Base-by-base conservation (phyloP, 35 echinoderm and acorn worm genomes). In the Holothuria glaberrima region DNA sequence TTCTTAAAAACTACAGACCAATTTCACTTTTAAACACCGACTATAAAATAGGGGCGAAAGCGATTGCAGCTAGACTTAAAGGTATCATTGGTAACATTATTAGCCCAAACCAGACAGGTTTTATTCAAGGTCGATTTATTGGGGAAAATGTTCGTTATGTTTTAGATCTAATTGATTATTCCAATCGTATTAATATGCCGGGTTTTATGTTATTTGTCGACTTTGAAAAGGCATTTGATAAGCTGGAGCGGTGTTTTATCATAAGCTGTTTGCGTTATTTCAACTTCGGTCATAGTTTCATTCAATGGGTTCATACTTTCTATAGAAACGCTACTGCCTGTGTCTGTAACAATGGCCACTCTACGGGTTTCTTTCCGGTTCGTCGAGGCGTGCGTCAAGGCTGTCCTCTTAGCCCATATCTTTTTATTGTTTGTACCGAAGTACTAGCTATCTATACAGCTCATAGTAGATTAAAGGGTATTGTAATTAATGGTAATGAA, bases 141-240 rank as follows among this genome's bases (percentile, higher is more conserved):
- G 36, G 2, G 36, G 36, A 41, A 41, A 41, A 41, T n/a, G n/a
- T n/a, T n/a, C n/a, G n/a, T n/a, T 41, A 41, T 41, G 2, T 7
- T 2, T 41, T 41, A 41, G 36, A 41, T 41, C 7, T 41, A 41
- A 41, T 41, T 41, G 36, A 41, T 41, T 41, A 41, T 27, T 4
- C 60, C 26, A 22, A 64, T 27, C 13, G 60, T 27, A 64, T 4
- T 22, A 64, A 64, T 64, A 64, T 14, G 26, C 12, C 60, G 2
- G 60, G 60, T 22, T 64, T 64, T 64, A 64, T 64, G 60, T 64
- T 64, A 64, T 64, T 64, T 12, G 60, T 64, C 19, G 60, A 64
- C 13, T 22, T 64, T 64, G 13, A 64, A 14, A 64, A 64, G 60
- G 60, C 60, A 1, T 64, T 64, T 64, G 60, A 64, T 27, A 64